Base-by-base conservation (phyloP, 1,140 invertebrate genomes). In the Sipha flava region DNA sequence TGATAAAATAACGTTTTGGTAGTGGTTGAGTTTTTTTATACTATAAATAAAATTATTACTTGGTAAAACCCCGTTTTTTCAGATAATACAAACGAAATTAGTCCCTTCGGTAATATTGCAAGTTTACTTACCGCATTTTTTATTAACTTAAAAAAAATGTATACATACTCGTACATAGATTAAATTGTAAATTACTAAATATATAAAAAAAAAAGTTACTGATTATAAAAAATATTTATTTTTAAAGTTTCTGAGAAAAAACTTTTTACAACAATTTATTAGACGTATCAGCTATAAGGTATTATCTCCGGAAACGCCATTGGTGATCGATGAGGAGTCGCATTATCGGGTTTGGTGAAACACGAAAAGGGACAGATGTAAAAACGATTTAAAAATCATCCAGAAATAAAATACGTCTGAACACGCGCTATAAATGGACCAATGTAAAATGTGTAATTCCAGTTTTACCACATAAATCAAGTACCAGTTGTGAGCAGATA, bases 401-500 rank as follows among this genome's bases (percentile, higher is more conserved):
- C 26, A 23, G 26, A 29, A 37, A n/a, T 75, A 54, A 75, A 54
- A 75, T 54, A 75, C 47, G 31, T 52, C 47, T 34, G n/a, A 75
- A 75, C 29, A 52, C 23, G 31, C 49, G n/a, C 47, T 52, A 52
- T 54, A 75, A 49, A 54, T 34, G 31, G 29, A 75, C 47, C 37
- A 75, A 75, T 49, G 68, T 72, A 72, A 72, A 72, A 72, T 54
- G 47, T 75, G 45, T 75, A 75, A 54, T 52, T 75, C 47, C 70
- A 34, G 54, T 75, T 52, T 75, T 52, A 37, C 31, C 29, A 37
- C 29, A 54, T 75, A 75, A 75, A 75, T 75, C 70, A 75, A 75
- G 70, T 54, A 54, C 70, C 47, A 54, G 45, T 75, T 34, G 47
- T 54, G 47, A 23, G 37, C 47, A 47, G 16, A 31, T 52, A 75